These are phyloP conservation scores for Patiria miniata DNA, from an alignment of 35 echinoderm and acorn worm genomes.

Conservation along the genomic window DNA sequence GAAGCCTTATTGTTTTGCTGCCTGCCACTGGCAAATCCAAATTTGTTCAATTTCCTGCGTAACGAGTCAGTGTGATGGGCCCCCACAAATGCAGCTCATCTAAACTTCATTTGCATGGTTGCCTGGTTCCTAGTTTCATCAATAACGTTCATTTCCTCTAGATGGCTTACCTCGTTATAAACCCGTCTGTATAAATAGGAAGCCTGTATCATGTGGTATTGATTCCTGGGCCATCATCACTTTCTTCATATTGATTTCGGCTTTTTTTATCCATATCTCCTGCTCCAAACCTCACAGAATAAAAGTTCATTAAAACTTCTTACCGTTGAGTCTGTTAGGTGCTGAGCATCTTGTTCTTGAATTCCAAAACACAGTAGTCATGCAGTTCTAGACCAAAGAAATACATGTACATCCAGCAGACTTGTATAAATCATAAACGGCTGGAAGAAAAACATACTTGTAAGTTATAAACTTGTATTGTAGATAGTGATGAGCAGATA, in stretches of 20 bases:
- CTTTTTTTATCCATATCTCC: background rate
- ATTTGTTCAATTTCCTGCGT: conserved; percentile 39
- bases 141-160: conserved; percentile 18
- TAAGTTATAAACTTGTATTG: no score
- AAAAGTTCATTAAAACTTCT: no score
- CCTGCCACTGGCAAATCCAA: background rate
- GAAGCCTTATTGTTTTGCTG: conserved; percentile 4
- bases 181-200: background rate
- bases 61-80: background rate
- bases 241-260: conserved; percentile 23
- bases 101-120: conserved; percentile 22
- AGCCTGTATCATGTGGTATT: conserved; percentile 9
- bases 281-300: no score
- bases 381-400: no score
- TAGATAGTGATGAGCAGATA: no score
- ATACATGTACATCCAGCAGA: no score
- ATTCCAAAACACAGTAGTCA: no score
- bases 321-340: no score
- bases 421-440: no score
- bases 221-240: background rate
- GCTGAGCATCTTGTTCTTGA: no score
- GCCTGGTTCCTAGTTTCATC: conserved; percentile 4
- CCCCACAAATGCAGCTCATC: background rate
- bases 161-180: background rate
- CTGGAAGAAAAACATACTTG: no score